These are phyloP conservation scores for Diarsia dahlii DNA, from an alignment of 2,888 invertebrate species.

Conservation along the genomic window DNA sequence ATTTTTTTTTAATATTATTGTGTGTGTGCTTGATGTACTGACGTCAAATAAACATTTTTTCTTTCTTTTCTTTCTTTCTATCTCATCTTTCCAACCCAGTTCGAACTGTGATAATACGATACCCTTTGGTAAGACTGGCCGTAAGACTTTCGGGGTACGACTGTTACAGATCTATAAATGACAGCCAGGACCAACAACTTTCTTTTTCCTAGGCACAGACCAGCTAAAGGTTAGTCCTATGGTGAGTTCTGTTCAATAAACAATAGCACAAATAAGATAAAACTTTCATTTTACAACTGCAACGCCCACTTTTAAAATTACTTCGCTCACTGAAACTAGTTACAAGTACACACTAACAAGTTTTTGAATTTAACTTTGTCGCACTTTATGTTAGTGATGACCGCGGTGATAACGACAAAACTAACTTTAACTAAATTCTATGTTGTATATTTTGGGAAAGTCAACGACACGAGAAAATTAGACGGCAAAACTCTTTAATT, in stretches of 20 bases:
- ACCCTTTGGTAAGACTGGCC: no score
- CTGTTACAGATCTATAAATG: no score
- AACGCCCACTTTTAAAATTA: constrained; percentile 44
- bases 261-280: constrained; percentile 37
- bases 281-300: constrained; percentile 28
- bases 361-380: constrained; percentile 56
- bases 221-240: no score
- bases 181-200: no score
- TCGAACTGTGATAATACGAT: no score
- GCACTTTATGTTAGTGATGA: constrained; percentile 22
- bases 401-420: constrained; percentile 16
- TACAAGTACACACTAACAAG: constrained; percentile 36
- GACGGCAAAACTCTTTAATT: constrained; percentile 12
- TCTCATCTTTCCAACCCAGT: no score
- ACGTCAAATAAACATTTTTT: no score
- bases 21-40: no score
- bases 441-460: constrained; percentile 10
- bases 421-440: constrained; percentile 20
- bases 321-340: constrained; percentile 26
- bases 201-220: no score
- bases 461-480: constrained; percentile 17
- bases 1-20: no score
- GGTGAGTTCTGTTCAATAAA: constrained; percentile 15
- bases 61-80: no score
- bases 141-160: no score